These are phyloP conservation scores for Tetanocera ferruginea DNA, from an alignment of 2,888 invertebrate genomes.

Conservation along the genomic window DNA sequence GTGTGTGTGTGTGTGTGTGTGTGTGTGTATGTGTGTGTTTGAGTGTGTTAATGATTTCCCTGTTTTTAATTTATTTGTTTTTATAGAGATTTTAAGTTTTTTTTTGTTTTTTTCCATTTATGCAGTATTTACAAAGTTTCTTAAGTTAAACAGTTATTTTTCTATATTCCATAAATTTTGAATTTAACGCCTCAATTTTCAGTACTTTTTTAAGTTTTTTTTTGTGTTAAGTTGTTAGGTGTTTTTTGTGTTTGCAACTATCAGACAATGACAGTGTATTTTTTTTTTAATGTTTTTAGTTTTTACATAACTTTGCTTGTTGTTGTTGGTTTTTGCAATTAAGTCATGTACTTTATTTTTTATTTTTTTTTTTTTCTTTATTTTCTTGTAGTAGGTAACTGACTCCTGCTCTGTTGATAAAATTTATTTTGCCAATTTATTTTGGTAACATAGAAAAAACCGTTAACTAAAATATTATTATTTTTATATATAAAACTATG, in stretches of 20 bases:
- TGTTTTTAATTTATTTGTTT: constrained; percentile 43
- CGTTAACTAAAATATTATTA: constrained; percentile 44
- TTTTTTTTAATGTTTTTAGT: background rate
- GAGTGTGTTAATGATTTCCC: constrained; percentile 37
- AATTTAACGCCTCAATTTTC: constrained; percentile 19
- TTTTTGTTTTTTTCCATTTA: constrained; percentile 23
- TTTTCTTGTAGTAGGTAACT: constrained; percentile 66
- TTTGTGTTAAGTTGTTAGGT: background rate
- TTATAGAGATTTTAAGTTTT: constrained; percentile 44
- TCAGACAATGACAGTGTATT: background rate
- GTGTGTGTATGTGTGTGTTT: background rate
- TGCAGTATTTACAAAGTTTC: constrained; percentile 18
- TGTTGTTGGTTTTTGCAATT: constrained; percentile 51
- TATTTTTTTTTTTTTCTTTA: constrained; percentile 45
- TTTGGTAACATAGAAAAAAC: constrained; percentile 53
- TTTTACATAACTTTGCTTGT: constrained; percentile 2
- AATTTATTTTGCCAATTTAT: constrained; percentile 60
- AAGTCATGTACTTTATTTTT: constrained; percentile 53
- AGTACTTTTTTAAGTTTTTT: background rate
- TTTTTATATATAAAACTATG: background rate
- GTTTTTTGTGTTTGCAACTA: background rate
- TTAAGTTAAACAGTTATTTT: constrained; percentile 23
- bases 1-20: no score
- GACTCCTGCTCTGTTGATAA: constrained; percentile 67
- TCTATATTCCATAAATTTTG: constrained; percentile 29